A percentile compares a stretch with the other conserved stretches of the same genome.
Conservation (phyloP, 2,888 invertebrate species). For the Actias luna region DNA sequence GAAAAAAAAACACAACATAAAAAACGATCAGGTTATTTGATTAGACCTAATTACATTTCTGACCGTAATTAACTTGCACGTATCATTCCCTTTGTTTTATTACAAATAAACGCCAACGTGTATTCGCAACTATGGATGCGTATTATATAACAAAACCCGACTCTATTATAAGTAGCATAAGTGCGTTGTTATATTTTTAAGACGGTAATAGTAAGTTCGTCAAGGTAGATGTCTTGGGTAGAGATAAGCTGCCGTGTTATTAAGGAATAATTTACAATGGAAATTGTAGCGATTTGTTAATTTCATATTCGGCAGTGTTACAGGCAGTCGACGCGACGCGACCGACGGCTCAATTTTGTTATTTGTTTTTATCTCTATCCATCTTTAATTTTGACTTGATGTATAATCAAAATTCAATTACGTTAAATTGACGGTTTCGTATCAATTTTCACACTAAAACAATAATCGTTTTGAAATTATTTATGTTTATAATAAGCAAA, state of each 20-base stretch:
- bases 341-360: conserved; percentile 44
- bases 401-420: conserved; percentile 12
- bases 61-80: conserved; percentile 74
- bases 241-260: conserved; percentile 73
- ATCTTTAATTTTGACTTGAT: conserved; percentile 13
- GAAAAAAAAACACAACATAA: conserved; percentile 40
- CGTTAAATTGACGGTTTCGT: neutral
- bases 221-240: conserved; percentile 64
- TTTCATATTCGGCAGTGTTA: conserved; percentile 63
- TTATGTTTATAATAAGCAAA: neutral
- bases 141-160: conserved; percentile 29
- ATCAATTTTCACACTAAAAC: conserved; percentile 7
- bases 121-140: conserved; percentile 15
- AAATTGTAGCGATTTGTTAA: conserved; percentile 78
- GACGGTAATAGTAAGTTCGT: conserved; percentile 25
- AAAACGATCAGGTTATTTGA: conserved; percentile 77
- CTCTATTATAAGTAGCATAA: conserved; percentile 34
- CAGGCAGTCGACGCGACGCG: conserved; percentile 45
- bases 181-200: conserved; percentile 19
- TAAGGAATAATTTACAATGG: conserved; percentile 73
- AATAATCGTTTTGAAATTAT: neutral
- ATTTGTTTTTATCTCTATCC: conserved; percentile 21
- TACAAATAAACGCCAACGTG: conserved; percentile 51
- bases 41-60: conserved; percentile 79
- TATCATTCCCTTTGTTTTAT: conserved; percentile 79